Evolutionary conservation across 2,113 vertebrate genomes (phyloP).

Genomic region (Melanocharis versteri): DNA sequence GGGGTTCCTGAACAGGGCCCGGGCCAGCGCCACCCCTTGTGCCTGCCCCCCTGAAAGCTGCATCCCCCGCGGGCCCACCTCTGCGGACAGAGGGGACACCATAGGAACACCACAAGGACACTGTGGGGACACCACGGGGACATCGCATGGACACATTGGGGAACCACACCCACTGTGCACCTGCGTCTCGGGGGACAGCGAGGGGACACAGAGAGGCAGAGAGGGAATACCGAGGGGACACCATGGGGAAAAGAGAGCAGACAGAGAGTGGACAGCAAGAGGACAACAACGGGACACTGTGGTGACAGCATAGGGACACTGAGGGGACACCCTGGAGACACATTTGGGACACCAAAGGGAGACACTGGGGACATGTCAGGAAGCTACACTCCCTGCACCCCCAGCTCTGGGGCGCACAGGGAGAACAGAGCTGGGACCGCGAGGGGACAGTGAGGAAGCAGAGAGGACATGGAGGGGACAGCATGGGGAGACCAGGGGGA

Average conservation of each 20-base stretch:
- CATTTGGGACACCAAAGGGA: background rate
- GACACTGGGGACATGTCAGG: background rate
- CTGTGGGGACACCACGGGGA: too few relatives aligned
- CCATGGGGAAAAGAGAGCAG: background rate
- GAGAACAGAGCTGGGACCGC: background rate
- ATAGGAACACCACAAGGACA: background rate
- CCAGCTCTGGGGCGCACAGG: background rate
- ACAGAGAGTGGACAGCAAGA: background rate
- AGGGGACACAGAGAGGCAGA: background rate
- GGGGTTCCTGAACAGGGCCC: background rate
- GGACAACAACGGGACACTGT: background rate
- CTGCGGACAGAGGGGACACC: background rate
- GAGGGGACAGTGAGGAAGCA: background rate
- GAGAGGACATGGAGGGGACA: background rate
- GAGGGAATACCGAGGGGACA: background rate
- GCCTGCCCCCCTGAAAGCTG: background rate
- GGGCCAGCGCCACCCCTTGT: background rate
- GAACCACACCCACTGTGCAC: background rate
- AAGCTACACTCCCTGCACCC: background rate
- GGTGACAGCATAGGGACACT: background rate
- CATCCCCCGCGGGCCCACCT: background rate
- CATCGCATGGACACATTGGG: rapidly evolving
- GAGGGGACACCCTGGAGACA: background rate
- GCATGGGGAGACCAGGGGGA: background rate
- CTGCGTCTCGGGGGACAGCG: rapidly evolving